Evolutionary conservation across 30 jellyfish, hydroid and myxozoan species (phyloP).

Genomic region (Mastigias papua): DNA sequence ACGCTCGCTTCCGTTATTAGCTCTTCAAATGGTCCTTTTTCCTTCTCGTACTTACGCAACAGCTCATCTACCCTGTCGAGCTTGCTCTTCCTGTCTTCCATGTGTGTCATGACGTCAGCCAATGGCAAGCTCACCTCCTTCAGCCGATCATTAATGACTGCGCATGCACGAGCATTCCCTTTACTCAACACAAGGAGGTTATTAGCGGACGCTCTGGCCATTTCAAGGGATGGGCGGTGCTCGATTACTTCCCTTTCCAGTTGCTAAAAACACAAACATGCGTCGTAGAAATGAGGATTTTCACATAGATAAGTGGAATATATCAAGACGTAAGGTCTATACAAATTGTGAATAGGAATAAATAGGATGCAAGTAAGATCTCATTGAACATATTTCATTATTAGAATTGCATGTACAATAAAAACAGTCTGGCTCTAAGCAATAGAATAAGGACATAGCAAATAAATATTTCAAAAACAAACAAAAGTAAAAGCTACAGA

Average conservation of each 20-base stretch:
- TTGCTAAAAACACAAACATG: too few relatives aligned
- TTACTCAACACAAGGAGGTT: slow-evolving; percentile 61
- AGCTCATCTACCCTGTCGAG: slow-evolving; percentile 66
- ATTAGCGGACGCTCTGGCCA: slow-evolving; percentile 78
- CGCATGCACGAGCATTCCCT: slow-evolving; percentile 85
- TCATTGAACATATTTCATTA: too few relatives aligned
- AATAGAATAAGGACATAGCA: too few relatives aligned
- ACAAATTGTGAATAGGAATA: too few relatives aligned
- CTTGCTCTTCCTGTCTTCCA: slow-evolving; percentile 82
- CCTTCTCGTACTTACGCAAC: slow-evolving; percentile 77
- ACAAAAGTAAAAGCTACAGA: too few relatives aligned
- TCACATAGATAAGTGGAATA: too few relatives aligned
- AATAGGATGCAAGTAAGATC: too few relatives aligned
- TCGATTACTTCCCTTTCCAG: slow-evolving; percentile 63
- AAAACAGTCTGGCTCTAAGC: too few relatives aligned
- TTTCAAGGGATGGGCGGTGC: slow-evolving; percentile 83
- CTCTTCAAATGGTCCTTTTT: slow-evolving; percentile 88
- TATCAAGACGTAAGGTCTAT: too few relatives aligned
- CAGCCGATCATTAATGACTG: slow-evolving; percentile 83
- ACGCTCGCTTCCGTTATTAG: slow-evolving; percentile 67
- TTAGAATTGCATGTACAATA: too few relatives aligned
- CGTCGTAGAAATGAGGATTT: too few relatives aligned
- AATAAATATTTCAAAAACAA: too few relatives aligned
- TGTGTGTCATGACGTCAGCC: slow-evolving; percentile 70
- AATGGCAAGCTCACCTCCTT: slow-evolving; percentile 86